Evolutionary conservation across 2,888 invertebrate species (phyloP).

Genomic region (Timema cristinae): DNA sequence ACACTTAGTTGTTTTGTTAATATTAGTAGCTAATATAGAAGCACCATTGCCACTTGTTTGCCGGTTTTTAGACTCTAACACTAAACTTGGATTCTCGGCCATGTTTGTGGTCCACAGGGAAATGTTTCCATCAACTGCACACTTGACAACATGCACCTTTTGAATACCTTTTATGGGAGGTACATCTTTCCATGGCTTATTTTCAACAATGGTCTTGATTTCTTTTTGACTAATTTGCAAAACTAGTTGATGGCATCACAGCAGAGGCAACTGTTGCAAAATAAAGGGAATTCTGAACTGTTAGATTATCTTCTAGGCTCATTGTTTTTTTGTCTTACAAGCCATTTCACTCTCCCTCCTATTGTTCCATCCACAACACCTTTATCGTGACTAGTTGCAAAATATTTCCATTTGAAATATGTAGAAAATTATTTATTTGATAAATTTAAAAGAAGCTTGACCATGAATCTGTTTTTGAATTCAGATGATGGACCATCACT

Average conservation of each 20-base stretch:
- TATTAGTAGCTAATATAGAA: too few species aligned
- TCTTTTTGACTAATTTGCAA: neutral
- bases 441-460: neutral
- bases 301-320: neutral
- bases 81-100: conserved; percentile 5
- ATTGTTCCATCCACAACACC: neutral
- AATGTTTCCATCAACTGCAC: conserved; percentile 1
- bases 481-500: too few species aligned
- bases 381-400: conserved; percentile 8
- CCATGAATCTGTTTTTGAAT: too few species aligned
- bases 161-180: neutral
- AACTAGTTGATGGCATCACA: conserved; percentile 2
- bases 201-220: neutral
- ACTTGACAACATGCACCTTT: conserved; percentile 2
- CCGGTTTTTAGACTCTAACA: neutral
- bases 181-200: neutral
- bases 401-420: conserved; percentile 2
- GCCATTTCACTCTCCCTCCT: neutral
- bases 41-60: too few species aligned
- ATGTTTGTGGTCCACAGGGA: neutral
- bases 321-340: conserved; percentile 9
- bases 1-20: neutral
- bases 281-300: neutral
- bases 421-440: conserved; percentile 21
- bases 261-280: neutral